Evolutionary conservation across 2,113 vertebrate species (phyloP).

Genomic region (Onychostruthus taczanowskii): DNA sequence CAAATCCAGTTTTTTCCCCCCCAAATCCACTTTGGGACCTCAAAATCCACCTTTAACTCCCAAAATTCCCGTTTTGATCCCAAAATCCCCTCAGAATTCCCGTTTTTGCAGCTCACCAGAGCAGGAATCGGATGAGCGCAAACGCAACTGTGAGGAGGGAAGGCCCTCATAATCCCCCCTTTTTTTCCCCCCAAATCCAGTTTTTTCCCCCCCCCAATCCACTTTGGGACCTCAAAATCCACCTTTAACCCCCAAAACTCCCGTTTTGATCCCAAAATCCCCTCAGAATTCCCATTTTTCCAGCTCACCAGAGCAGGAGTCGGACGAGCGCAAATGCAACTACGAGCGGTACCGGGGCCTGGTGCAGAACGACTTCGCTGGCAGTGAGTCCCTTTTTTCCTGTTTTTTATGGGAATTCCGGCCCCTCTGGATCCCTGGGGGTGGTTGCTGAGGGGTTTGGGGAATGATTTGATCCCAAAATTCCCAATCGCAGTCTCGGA

Average conservation of each 20-base stretch:
- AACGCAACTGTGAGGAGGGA: slow-evolving; percentile 87
- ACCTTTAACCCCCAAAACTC: rapidly evolving
- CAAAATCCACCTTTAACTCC: rapidly evolving
- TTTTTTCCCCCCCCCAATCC: too few relatives aligned
- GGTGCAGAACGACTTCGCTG: slow-evolving; percentile 97
- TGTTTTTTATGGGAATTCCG: neutral
- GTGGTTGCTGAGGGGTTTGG: rapidly evolving
- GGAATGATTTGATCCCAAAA: neutral
- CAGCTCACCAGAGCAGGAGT: slow-evolving; percentile 86
- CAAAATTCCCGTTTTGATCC: neutral
- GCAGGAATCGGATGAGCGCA: slow-evolving; percentile 91
- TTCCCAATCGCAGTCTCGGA: neutral
- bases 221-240: neutral
- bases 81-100: neutral
- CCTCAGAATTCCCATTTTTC: neutral
- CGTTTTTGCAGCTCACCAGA: slow-evolving; percentile 70
- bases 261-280: neutral
- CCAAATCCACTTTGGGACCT: rapidly evolving
- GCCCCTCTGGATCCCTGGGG: rapidly evolving
- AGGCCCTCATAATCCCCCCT: too few relatives aligned
- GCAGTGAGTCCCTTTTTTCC: slow-evolving; percentile 79
- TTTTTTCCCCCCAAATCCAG: neutral
- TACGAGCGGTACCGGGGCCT: slow-evolving; percentile 95
- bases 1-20: rapidly evolving
- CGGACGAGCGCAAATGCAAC: slow-evolving; percentile 92